Evolutionary conservation across 2,888 invertebrate species (phyloP).

Genomic region (Alloscopus bannaensis): DNA sequence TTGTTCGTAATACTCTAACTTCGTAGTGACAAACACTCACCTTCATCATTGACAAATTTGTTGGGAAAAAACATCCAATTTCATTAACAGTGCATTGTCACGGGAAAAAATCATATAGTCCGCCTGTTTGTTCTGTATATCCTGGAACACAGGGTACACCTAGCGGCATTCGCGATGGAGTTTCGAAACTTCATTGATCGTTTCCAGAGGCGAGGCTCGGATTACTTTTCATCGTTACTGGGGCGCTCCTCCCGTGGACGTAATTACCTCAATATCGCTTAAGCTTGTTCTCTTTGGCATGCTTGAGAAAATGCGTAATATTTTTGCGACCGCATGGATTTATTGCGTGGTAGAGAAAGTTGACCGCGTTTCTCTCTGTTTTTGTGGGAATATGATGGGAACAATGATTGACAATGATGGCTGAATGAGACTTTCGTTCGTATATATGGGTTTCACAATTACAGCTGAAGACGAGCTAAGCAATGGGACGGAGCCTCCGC

Average conservation of each 20-base stretch:
- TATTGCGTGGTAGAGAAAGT: neutral
- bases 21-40: too few species aligned
- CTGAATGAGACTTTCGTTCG: neutral
- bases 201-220: slow-evolving; percentile 70
- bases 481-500: slow-evolving; percentile 49
- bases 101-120: too few species aligned
- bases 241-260: slow-evolving; percentile 64
- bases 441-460: slow-evolving; percentile 10
- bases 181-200: slow-evolving; percentile 68
- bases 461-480: slow-evolving; percentile 62
- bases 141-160: slow-evolving; percentile 46
- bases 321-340: too few species aligned
- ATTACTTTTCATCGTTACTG: slow-evolving; percentile 68
- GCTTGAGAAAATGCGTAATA: neutral
- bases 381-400: neutral
- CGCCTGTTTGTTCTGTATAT: too few species aligned
- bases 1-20: too few species aligned
- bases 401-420: neutral
- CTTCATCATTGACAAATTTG: too few species aligned
- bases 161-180: slow-evolving; percentile 64
- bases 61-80: too few species aligned
- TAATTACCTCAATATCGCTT: slow-evolving; percentile 13
- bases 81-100: too few species aligned
- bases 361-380: neutral
- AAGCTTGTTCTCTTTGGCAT: neutral